Evolutionary conservation across 2,797 vertebrate genomes (phyloP), one percentile per base, ranked within the genome.

Genomic region (Perodicticus potto): DNA sequence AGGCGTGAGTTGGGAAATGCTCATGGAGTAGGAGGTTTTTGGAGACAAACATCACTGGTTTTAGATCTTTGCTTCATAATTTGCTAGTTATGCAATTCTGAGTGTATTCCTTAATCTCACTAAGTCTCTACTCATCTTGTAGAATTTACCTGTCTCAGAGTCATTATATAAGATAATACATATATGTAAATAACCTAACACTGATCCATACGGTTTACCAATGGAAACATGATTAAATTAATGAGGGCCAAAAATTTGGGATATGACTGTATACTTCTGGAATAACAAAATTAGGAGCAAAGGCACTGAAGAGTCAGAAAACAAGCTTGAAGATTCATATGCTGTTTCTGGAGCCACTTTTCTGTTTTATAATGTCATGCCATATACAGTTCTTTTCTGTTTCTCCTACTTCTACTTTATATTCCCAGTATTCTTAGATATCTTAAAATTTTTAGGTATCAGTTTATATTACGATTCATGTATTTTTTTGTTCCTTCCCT

Each of bases 221-320:
- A 0, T 65, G 6, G 69, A 94, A 96, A 49, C 2, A 27, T 55
- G 55, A 85, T 92, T 93, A 88, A 32, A 70, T 96, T 85, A 95
- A 77, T 57, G 10, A 40, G 49, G 93, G 25, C 63, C 43, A 49
- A 53, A 69, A 70, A 10, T 70, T 70, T 49, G 77, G 65, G 55
- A 59, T 17, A 63, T 49, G 53, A 81, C 23, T 55, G 45, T 82
- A 10, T 59, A 34, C 14, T 69, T 59, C 43, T 59, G 63, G 19
- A 49, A 7, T 76, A 80, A 73, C 12, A 82, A 23, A 70, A 5
- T 86, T 72, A 74, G 78, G 32, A 77, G 45, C 49, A 92, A 89
- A 89, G 34, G 63, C 37, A 45, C 12, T 67, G 7, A 17, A 43
- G 45, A 93, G 23, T 37, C 20, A 73, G 53, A 72, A 85, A 37